Conservation (phyloP, 1,140 invertebrate genomes). For the Eurosta solidaginis region DNA sequence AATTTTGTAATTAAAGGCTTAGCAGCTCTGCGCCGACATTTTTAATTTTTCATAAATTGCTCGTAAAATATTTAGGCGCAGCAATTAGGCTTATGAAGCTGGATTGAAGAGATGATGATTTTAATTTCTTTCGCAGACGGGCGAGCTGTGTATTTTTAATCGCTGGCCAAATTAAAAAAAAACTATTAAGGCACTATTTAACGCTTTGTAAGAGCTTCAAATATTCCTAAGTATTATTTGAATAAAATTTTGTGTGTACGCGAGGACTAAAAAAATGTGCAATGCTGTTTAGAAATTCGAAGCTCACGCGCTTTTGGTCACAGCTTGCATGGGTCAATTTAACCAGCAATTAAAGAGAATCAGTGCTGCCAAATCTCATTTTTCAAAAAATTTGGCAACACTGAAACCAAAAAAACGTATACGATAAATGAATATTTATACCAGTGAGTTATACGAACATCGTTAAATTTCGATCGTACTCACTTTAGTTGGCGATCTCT, state of each 20-base stretch:
- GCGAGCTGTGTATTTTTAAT: not conserved
- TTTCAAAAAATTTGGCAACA: too few relatives aligned
- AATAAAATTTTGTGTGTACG: not conserved
- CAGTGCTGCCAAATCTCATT: not conserved
- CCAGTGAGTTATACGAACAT: conserved; percentile 27
- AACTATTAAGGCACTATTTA: not conserved
- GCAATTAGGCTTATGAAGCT: not conserved
- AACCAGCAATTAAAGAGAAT: not conserved
- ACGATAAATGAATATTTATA: conserved; percentile 26
- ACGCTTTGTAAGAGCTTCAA: not conserved
- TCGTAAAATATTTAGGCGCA: not conserved
- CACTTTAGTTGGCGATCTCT: conserved; percentile 63
- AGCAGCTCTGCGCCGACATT: not conserved
- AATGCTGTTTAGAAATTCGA: not conserved
- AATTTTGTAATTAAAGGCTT: not conserved
- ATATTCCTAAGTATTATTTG: not conserved
- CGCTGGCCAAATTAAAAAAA: not conserved
- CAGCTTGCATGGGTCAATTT: not conserved
- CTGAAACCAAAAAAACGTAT: not conserved
- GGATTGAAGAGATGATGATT: not conserved
- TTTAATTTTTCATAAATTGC: not conserved
- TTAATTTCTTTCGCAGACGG: not conserved
- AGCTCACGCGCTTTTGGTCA: not conserved
- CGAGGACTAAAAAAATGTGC: not conserved
- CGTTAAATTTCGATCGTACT: conserved; percentile 44